Percentiles rank a stretch among this genome's conserved stretches.
Evolutionary conservation across 2,888 invertebrate genomes (phyloP).

Genomic region (Venusia cambrica): DNA sequence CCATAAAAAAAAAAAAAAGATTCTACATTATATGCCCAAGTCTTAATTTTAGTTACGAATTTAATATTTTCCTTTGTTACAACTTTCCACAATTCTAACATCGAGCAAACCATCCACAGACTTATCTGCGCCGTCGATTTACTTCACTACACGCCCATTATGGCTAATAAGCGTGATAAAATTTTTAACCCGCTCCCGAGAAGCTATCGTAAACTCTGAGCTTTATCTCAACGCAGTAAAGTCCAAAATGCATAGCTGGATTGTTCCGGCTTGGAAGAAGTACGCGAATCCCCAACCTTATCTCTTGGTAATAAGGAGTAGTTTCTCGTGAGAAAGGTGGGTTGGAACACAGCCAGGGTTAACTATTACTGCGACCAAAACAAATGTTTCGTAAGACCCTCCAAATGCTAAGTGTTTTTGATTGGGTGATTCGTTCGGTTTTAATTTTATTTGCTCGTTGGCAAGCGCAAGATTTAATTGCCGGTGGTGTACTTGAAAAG

Average conservation of each 20-base stretch:
- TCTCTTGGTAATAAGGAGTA: conserved; percentile 9
- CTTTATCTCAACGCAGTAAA: conserved; percentile 14
- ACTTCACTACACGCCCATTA: conserved; percentile 27
- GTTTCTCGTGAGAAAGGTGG: conserved; percentile 22
- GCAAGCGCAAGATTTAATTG: conserved; percentile 10
- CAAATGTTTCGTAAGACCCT: conserved; percentile 30
- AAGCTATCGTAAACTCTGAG: conserved; percentile 3
- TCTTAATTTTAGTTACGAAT: background rate
- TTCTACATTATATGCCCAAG: too few species aligned
- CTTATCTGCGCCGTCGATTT: conserved; percentile 20
- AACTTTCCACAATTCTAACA: conserved; percentile 3
- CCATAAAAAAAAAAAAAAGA: too few species aligned
- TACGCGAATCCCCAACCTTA: conserved; percentile 10
- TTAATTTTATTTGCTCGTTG: conserved; percentile 18
- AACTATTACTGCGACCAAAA: conserved; percentile 35
- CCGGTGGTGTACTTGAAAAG: too few species aligned
- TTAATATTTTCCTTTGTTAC: background rate
- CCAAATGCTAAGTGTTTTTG: conserved; percentile 33
- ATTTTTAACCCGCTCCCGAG: conserved; percentile 24
- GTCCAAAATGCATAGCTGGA: conserved; percentile 7
- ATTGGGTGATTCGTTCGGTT: conserved; percentile 29
- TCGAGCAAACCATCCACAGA: conserved; percentile 6
- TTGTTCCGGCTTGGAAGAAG: background rate
- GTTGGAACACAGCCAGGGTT: conserved; percentile 30
- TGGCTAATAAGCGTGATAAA: conserved; percentile 32